Percentiles rank a stretch among this genome's conserved stretches.
phyloP scores from a whole-genome alignment of 2,888 invertebrate species.

The Cylindroiulus punctatus region DNA sequence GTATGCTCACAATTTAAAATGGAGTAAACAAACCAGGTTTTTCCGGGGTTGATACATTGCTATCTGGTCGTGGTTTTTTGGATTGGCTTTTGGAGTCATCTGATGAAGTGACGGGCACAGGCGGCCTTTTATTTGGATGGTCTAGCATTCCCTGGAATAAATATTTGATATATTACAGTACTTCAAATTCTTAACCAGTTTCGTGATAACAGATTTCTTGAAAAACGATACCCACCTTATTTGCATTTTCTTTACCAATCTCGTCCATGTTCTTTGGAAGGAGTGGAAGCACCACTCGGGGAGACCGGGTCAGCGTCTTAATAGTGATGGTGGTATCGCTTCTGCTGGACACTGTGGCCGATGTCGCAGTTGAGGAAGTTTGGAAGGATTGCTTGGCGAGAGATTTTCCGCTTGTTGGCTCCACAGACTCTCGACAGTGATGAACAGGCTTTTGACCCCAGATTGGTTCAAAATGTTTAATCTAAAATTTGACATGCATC shows the following conservation, averaged over 20 bases:
- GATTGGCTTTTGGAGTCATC: slow-evolving; percentile 13
- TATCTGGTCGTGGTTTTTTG: slow-evolving; percentile 28
- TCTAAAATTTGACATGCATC: slow-evolving; percentile 62
- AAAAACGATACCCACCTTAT: background rate
- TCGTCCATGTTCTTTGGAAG: background rate
- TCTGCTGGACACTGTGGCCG: slow-evolving; percentile 27
- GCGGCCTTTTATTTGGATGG: slow-evolving; percentile 35
- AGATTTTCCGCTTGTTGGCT: background rate
- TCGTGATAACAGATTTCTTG: too few species aligned
- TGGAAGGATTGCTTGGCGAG: background rate
- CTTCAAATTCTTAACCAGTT: too few species aligned
- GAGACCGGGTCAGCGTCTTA: slow-evolving; percentile 29
- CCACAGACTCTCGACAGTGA: background rate
- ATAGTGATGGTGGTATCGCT: slow-evolving; percentile 21
- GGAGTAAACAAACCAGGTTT: slow-evolving; percentile 48
- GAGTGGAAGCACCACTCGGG: slow-evolving; percentile 50
- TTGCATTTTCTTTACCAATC: slow-evolving; percentile 5
- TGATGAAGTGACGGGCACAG: slow-evolving; percentile 16
- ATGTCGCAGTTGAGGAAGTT: slow-evolving; percentile 24
- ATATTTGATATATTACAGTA: too few species aligned
- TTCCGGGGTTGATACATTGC: background rate
- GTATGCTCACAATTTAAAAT: slow-evolving; percentile 17
- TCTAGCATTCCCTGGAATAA: slow-evolving; percentile 28
- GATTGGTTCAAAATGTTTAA: slow-evolving; percentile 94
- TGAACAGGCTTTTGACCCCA: slow-evolving; percentile 78